Percentiles rank a stretch among this genome's conserved stretches.
These are phyloP conservation scores for Glaucomys volans DNA, from an alignment of 2,113 vertebrate species.

Conservation along the genomic window DNA sequence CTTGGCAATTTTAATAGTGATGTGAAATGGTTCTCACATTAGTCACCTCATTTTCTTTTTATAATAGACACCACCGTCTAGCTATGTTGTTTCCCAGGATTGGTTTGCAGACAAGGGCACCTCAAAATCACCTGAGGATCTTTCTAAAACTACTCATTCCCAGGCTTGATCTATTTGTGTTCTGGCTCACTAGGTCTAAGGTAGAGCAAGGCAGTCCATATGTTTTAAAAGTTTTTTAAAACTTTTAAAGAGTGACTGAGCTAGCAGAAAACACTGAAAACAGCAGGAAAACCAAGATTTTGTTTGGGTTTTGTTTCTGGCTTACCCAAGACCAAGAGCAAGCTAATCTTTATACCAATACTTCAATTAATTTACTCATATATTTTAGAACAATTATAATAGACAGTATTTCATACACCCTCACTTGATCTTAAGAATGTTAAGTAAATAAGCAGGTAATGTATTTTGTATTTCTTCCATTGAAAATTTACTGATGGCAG, in stretches of 20 bases:
- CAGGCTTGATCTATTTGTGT: background rate
- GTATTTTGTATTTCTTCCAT: background rate
- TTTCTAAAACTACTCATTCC: conserved; percentile 17
- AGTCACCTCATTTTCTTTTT: background rate
- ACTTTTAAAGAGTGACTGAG: background rate
- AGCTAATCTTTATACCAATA: background rate
- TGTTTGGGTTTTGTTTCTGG: background rate
- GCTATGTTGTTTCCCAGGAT: background rate
- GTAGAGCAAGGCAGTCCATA: background rate
- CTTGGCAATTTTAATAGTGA: background rate
- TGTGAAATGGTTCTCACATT: background rate
- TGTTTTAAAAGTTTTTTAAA: background rate
- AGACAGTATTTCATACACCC: background rate
- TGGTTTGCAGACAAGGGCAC: background rate
- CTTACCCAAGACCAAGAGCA: background rate
- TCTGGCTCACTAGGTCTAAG: background rate
- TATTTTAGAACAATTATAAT: background rate
- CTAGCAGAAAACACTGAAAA: conserved; percentile 30
- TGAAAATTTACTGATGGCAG: background rate
- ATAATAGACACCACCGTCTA: background rate
- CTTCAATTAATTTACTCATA: conserved; percentile 9
- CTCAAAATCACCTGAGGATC: background rate
- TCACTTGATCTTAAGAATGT: conserved; percentile 29
- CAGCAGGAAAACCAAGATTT: conserved; percentile 1
- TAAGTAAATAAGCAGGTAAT: background rate